Evolutionary conservation across 2,113 vertebrate genomes (phyloP), one percentile per base, ranked within the genome.

Genomic region (Eira barbara): DNA sequence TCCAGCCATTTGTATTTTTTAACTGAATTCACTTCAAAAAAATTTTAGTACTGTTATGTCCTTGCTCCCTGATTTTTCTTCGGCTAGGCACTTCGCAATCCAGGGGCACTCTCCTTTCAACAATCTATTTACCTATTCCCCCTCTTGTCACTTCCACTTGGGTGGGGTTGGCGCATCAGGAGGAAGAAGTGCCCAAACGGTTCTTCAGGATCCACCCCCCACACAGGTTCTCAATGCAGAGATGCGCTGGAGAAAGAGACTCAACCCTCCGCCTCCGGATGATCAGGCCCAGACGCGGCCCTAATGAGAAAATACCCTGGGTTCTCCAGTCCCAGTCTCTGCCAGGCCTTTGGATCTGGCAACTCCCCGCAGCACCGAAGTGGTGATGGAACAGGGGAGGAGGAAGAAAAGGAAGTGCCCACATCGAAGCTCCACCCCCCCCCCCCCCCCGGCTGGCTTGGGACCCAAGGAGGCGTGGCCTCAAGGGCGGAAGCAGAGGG

Each of bases 1-100:
- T 96, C 39, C 39, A 69, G 21, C 5, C 90, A 45, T 74, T 49
- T 59, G 34, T 52, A 67, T 49, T 89, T 89, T 87, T 76, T 63
- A 81, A 96, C 55, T 93, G 57, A 96, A 93, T 65, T 89, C 18
- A 4, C n/a, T 52, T 92, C 20, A 55, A 42, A 82, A 82, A 27
- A 55, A 2, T 27, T 27, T 79, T 45, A 59, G 31, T 49, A 14
- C 55, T 92, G 29, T 65, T 45, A 10, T 4, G 31, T 36, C 59
- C 21, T 73, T 87, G 45, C 36, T 82, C 74, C 47, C 7, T 11
- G 12, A 74, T 25, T 76, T 61, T 82, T 25, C 63, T 55, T 59
- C 9, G 0, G 25, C 18, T 34, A 55, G 87, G 52, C 31, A 79
- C 47, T 59, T 45, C 0, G 7, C 27, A 55, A 84, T 45, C 91